Base-by-base conservation (phyloP, 1,140 invertebrate genomes). In the Drosophila arawakana region DNA sequence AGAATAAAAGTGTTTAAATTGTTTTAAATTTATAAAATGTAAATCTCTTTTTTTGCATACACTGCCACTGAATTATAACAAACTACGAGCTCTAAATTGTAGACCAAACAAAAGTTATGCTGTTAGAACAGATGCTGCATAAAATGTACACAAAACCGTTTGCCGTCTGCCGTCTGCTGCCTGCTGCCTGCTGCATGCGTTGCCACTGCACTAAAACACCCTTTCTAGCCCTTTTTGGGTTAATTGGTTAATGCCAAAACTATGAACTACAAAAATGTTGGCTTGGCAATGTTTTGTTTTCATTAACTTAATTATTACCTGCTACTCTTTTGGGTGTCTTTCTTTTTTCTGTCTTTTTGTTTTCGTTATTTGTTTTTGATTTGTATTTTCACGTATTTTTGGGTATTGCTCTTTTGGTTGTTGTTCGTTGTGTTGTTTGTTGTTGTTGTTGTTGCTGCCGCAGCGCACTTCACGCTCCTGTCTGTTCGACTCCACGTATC, bases 401-500 rank as follows among this genome's bases (percentile, higher is more conserved):
- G 25, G 49, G 10, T 55, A 6, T 21, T 61, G n/a, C 61, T 37
- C 34, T 49, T 57, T 47, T 35, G 10, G 18, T 54, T 41, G 5
- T 37, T 57, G n/a, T 58, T 58, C 2, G 46, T 13, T 25, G 63
- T 10, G 13, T 58, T 39, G 35, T 58, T 55, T 55, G 41, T 46
- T 18, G 30, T 62, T 18, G n/a, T 37, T 55, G 34, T 65, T 63
- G 41, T 44, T 15, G 21, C 11, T 7, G 49, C 7, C 50, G 25
- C 34, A 37, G 30, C 52, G 15, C 18, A 47, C 9, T 50, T 63
- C 37, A 46, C 75, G 81, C 82, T 85, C 79, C 78, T 86, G 83
- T 78, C 75, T 79, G 79, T 54, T 81, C 84, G 81, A 85, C 81
- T 85, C 81, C 78, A 77, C 81, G 79, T 81, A 76, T 76, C 76